Conservation (phyloP, 2,113 vertebrate species). For the Corvus hawaiiensis region DNA sequence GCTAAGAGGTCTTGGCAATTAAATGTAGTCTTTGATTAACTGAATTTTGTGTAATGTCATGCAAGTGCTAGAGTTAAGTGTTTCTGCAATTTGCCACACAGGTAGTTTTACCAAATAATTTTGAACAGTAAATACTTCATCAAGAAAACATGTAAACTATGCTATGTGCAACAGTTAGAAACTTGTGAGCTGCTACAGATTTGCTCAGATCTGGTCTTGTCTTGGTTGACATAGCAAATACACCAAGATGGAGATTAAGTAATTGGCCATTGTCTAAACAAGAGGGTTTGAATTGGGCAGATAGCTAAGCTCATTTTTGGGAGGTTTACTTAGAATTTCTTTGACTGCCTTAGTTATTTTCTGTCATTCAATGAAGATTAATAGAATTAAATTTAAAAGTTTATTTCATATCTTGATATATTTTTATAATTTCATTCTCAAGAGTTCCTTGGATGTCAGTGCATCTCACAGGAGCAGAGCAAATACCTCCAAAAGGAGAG, state of each 20-base stretch:
- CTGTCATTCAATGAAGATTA: not conserved
- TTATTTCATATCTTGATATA: not conserved
- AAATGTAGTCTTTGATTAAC: not conserved
- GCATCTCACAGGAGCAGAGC: slow-evolving; percentile 72
- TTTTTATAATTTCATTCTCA: slow-evolving; percentile 62
- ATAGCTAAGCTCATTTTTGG: not conserved
- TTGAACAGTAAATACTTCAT: not conserved
- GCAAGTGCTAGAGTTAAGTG: not conserved
- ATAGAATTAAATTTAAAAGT: not conserved
- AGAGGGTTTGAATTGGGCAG: not conserved
- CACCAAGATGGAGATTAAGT: not conserved
- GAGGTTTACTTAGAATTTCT: not conserved
- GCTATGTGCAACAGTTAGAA: accelerated
- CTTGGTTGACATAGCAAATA: not conserved
- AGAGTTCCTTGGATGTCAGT: slow-evolving; percentile 76
- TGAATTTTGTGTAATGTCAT: not conserved
- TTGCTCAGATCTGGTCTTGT: not conserved
- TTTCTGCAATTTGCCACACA: not conserved
- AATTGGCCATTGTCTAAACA: not conserved
- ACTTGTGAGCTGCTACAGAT: not conserved
- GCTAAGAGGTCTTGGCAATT: not conserved
- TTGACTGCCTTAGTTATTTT: not conserved
- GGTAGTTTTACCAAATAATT: not conserved
- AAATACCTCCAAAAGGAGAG: slow-evolving; percentile 77
- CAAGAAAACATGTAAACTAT: not conserved